phyloP scores from a whole-genome alignment of 2,888 invertebrate species.

The Dicroscelio sp. region DNA sequence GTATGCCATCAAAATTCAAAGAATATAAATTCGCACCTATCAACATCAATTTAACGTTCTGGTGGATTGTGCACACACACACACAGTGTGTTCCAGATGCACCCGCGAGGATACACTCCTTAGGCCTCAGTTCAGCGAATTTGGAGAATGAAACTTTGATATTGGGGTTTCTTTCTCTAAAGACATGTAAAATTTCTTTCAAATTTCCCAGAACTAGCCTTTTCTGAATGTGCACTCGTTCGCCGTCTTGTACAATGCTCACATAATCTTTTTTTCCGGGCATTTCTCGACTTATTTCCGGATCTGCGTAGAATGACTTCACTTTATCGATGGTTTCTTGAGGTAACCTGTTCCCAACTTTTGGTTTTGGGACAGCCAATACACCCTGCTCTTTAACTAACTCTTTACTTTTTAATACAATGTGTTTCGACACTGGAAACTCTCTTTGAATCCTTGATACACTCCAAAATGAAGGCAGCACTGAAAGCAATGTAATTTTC shows the following conservation, averaged over 20 bases:
- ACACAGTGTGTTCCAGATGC: no score
- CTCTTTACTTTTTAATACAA: not conserved
- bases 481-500: not conserved
- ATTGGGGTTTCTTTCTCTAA: not conserved
- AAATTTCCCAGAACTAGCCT: constrained; percentile 37
- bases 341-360: not conserved
- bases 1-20: no score
- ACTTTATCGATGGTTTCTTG: not conserved
- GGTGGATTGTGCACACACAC: no score
- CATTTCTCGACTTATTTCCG: constrained; percentile 10
- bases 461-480: not conserved
- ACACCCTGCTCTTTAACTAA: not conserved
- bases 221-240: constrained; percentile 5
- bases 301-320: not conserved
- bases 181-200: constrained; percentile 48
- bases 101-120: not conserved
- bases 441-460: not conserved
- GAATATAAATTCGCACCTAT: no score
- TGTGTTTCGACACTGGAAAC: not conserved
- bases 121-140: not conserved
- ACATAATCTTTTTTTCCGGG: constrained; percentile 44
- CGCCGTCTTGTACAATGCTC: constrained; percentile 1
- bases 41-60: no score
- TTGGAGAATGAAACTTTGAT: not conserved
- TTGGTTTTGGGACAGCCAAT: not conserved